phyloP scores from a whole-genome alignment of 2,113 vertebrate species.

The Morone chrysops region DNA sequence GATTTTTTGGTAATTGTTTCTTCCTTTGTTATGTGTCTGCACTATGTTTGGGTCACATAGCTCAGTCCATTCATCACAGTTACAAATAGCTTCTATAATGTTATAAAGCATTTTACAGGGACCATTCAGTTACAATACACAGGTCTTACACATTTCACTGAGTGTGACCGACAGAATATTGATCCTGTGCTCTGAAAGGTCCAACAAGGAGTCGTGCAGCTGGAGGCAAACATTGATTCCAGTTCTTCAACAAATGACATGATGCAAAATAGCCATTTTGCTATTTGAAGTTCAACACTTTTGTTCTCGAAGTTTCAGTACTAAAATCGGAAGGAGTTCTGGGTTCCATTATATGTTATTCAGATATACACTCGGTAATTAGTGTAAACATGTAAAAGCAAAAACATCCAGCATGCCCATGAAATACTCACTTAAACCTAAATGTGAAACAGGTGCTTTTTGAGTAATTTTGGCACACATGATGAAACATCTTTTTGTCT shows the following conservation, averaged over 20 bases:
- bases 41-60: neutral
- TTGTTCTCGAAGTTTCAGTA: neutral
- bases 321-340: neutral
- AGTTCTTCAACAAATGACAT: neutral
- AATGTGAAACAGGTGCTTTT: conserved; percentile 60
- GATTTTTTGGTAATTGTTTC: neutral
- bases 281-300: neutral
- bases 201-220: conserved; percentile 1
- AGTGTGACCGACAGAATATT: conserved; percentile 5
- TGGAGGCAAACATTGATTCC: conserved; percentile 8
- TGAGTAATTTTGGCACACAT: conserved; percentile 21
- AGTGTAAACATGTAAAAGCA: conserved; percentile 21
- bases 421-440: conserved; percentile 30
- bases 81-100: neutral
- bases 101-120: neutral
- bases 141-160: neutral
- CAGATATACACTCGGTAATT: conserved; percentile 1
- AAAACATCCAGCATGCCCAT: conserved; percentile 23
- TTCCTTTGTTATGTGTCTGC: neutral
- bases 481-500: conserved; percentile 42
- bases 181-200: conserved; percentile 12
- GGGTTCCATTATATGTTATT: neutral
- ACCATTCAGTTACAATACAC: neutral
- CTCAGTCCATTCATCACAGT: neutral
- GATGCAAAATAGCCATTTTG: neutral